Conservation (phyloP, 2,797 vertebrate genomes). For the Neomorphus geoffroyi region DNA sequence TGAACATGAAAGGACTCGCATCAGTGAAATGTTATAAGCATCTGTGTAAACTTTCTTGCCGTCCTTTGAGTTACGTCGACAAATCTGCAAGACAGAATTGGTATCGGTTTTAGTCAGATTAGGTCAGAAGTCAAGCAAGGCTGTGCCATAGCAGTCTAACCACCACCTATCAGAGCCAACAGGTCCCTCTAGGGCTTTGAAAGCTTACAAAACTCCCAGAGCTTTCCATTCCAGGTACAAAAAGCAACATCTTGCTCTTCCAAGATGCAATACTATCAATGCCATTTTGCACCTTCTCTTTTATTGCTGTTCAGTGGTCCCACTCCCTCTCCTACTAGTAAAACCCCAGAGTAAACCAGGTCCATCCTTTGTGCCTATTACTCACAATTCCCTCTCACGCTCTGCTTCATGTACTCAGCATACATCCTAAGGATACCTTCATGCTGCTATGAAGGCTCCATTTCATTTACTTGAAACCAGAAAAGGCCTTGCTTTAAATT, state of each 20-base stretch:
- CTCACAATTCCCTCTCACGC: not conserved
- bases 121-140: not conserved
- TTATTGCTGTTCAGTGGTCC: not conserved
- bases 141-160: not conserved
- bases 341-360: not conserved
- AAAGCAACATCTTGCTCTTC: not conserved
- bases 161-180: not conserved
- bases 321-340: not conserved
- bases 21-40: not conserved
- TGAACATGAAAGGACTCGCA: not conserved
- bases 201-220: not conserved
- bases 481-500: not conserved
- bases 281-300: not conserved
- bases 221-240: rapidly evolving
- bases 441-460: not conserved
- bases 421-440: not conserved
- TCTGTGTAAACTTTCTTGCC: not conserved
- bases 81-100: not conserved
- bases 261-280: not conserved
- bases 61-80: not conserved
- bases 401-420: not conserved
- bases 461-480: not conserved
- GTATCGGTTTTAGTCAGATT: not conserved
- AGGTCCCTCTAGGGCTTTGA: not conserved
- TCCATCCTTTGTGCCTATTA: not conserved